Percentiles rank a stretch among this genome's conserved stretches.
phyloP scores from a whole-genome alignment of 2,888 invertebrate species.

The Melolontha melolontha region DNA sequence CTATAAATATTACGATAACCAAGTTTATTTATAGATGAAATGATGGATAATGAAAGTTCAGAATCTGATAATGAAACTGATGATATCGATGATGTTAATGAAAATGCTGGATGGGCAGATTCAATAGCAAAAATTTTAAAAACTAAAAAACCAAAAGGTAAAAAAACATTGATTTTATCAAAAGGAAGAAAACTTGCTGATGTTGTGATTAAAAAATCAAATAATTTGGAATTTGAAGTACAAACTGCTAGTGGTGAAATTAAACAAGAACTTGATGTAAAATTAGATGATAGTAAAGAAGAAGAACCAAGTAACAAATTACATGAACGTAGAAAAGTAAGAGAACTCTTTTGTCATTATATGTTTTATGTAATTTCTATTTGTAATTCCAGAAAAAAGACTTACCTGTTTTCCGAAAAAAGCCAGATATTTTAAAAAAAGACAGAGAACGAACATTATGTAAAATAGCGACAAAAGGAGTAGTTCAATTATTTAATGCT shows the following conservation, averaged over 20 bases:
- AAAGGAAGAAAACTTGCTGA: constrained; percentile 81
- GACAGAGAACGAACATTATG: constrained; percentile 81
- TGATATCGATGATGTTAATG: constrained; percentile 7
- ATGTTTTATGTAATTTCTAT: constrained; percentile 5
- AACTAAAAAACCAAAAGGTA: constrained; percentile 79
- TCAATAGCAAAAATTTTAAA: constrained; percentile 83
- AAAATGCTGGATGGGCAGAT: constrained; percentile 78
- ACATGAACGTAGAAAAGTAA: constrained; percentile 26
- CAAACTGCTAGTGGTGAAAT: constrained; percentile 68
- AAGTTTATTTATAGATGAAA: too few relatives aligned
- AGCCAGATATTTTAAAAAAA: constrained; percentile 81
- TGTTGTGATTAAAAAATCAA: constrained; percentile 63
- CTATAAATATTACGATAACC: too few relatives aligned
- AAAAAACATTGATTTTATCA: constrained; percentile 81
- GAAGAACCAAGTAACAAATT: not conserved
- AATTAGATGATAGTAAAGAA: constrained; percentile 53
- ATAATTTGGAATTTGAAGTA: constrained; percentile 75
- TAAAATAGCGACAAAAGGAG: constrained; percentile 92
- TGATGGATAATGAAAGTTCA: not conserved
- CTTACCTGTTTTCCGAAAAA: constrained; percentile 75
- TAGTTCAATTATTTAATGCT: constrained; percentile 93
- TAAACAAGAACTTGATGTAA: constrained; percentile 52
- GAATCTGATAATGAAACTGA: constrained; percentile 11
- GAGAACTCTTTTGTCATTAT: not conserved
- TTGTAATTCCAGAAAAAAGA: constrained; percentile 69